Percentiles rank a stretch among this genome's conserved stretches.
These are phyloP conservation scores for Pseudorectes ferrugineus DNA, from an alignment of 2,113 vertebrate species.

Conservation along the genomic window DNA sequence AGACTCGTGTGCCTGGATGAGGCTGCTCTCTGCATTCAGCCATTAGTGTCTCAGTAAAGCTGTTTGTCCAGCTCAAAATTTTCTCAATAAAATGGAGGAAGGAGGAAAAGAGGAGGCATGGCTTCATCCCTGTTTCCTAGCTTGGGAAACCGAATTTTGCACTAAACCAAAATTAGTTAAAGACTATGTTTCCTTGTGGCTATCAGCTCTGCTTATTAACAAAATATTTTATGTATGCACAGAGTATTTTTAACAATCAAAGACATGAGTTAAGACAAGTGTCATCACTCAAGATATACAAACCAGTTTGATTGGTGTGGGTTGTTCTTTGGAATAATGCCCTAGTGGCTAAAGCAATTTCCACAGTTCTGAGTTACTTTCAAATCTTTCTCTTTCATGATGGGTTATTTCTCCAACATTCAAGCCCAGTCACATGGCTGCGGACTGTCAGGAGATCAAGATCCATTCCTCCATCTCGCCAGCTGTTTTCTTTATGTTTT, in stretches of 20 bases:
- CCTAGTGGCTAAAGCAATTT: background rate
- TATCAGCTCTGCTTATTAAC: background rate
- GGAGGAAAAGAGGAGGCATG: background rate
- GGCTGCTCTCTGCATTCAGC: background rate
- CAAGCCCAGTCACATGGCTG: background rate
- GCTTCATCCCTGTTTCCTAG: background rate
- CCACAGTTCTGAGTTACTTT: background rate
- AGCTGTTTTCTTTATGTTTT: rapidly evolving
- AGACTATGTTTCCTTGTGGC: background rate
- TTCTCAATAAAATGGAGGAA: background rate
- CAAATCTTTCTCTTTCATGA: background rate
- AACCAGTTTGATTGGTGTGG: background rate
- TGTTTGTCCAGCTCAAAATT: background rate
- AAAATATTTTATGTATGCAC: background rate
- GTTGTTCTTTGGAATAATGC: background rate
- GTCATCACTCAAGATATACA: background rate
- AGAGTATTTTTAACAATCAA: background rate
- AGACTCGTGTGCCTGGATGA: background rate
- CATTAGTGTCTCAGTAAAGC: background rate
- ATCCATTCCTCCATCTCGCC: background rate
- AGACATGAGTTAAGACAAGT: background rate
- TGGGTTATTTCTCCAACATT: background rate
- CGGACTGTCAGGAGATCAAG: rapidly evolving
- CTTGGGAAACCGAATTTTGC: background rate
- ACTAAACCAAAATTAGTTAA: background rate